Conservation (phyloP, 2,797 vertebrate species). For the Florisuga fusca region DNA sequence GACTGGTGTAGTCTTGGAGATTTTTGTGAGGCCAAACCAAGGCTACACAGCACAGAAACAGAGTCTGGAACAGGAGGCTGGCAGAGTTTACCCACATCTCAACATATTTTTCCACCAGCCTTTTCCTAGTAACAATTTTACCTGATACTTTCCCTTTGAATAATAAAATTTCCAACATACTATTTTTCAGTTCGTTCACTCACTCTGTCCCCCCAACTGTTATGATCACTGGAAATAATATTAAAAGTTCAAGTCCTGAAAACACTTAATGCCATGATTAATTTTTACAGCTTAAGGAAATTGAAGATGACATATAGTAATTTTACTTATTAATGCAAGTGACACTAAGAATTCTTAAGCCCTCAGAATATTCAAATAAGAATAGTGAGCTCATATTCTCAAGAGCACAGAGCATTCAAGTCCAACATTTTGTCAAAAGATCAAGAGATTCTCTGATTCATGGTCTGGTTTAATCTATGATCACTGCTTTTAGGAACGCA, state of each 20-base stretch:
- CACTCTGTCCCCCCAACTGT: not conserved
- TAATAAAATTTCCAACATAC: constrained; percentile 40
- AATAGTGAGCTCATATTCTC: constrained; percentile 1
- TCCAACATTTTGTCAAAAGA: not conserved
- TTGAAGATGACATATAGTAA: constrained; percentile 40
- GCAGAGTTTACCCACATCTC: constrained; percentile 43
- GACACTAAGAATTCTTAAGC: constrained; percentile 38
- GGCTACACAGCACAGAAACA: constrained; percentile 56
- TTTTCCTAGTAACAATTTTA: constrained; percentile 45
- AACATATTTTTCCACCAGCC: constrained; percentile 60
- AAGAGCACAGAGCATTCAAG: not conserved
- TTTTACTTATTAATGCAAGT: constrained; percentile 28
- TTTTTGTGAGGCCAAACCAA: constrained; percentile 56
- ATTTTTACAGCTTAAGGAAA: constrained; percentile 57
- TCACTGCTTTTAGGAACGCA: not conserved
- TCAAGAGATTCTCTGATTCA: not conserved
- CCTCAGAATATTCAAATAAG: not conserved
- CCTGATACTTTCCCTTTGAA: constrained; percentile 11
- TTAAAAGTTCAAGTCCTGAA: constrained; percentile 57
- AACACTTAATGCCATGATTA: constrained; percentile 46
- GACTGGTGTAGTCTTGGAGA: constrained; percentile 49
- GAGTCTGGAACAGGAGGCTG: constrained; percentile 68
- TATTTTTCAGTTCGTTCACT: constrained; percentile 52
- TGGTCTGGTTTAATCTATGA: not conserved
- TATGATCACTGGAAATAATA: constrained; percentile 56